These are phyloP conservation scores for Nasonia giraulti DNA, from an alignment of 1,140 invertebrate species.

Conservation along the genomic window DNA sequence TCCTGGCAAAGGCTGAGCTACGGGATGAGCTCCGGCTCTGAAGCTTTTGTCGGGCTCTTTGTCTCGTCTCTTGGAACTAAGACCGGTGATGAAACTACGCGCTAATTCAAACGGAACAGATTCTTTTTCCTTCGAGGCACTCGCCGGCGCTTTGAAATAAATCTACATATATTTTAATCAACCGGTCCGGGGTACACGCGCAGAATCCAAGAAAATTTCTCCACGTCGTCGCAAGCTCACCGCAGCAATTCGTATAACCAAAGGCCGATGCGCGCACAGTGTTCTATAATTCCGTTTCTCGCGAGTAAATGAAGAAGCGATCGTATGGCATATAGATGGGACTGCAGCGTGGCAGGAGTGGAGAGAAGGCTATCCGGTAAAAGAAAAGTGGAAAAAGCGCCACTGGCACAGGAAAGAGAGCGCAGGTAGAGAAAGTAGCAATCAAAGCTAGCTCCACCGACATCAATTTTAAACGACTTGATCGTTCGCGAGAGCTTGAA, in stretches of 20 bases:
- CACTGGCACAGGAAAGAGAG: neutral
- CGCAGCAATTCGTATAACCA: conserved; percentile 11
- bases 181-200: neutral
- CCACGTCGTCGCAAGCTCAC: neutral
- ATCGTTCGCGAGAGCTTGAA: conserved; percentile 13
- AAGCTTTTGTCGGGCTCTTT: too few relatives aligned
- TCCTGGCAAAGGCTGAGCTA: too few relatives aligned
- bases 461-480: conserved; percentile 46
- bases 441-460: conserved; percentile 35
- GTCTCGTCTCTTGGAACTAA: too few relatives aligned
- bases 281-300: conserved; percentile 28
- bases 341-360: too few relatives aligned
- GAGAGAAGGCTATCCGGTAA: neutral
- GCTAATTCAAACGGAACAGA: too few relatives aligned
- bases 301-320: too few relatives aligned
- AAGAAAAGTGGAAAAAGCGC: conserved; percentile 9
- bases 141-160: too few relatives aligned
- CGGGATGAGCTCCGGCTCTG: too few relatives aligned
- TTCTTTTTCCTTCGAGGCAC: too few relatives aligned
- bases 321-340: too few relatives aligned
- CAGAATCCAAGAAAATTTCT: neutral
- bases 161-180: conserved; percentile 22
- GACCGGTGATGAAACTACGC: too few relatives aligned
- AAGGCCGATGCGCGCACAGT: neutral
- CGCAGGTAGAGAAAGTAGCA: conserved; percentile 25